A percentile compares a stretch with the other conserved stretches of the same genome.
These are phyloP conservation scores for Hycleus cichorii DNA, from an alignment of 1,140 invertebrate species.

Conservation along the genomic window DNA sequence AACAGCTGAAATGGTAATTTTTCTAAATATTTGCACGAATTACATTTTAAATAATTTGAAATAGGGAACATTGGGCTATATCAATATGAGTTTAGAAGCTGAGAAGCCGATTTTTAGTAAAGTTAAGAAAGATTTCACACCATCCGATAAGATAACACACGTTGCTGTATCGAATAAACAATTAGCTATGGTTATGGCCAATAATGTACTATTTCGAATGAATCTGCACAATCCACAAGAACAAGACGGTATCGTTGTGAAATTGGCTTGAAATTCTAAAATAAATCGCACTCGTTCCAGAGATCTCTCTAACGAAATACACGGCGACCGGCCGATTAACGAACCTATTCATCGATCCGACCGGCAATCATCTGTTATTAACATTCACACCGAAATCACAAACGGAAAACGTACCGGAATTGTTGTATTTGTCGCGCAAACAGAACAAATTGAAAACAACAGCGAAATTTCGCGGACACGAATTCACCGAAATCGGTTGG, in stretches of 20 bases:
- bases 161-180: conserved; percentile 74
- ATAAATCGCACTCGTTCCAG: conserved; percentile 31
- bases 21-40: conserved; percentile 1
- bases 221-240: conserved; percentile 72
- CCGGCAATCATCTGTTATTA: conserved; percentile 77
- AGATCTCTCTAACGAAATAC: conserved; percentile 55
- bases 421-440: conserved; percentile 65
- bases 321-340: conserved; percentile 54
- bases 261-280: not conserved
- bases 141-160: conserved; percentile 68
- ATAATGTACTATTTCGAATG: conserved; percentile 71
- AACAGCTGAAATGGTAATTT: conserved; percentile 29
- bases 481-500: conserved; percentile 88
- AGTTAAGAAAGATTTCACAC: conserved; percentile 69
- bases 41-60: conserved; percentile 10
- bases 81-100: conserved; percentile 60
- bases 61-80: conserved; percentile 53
- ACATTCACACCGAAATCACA: conserved; percentile 58
- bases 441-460: conserved; percentile 45
- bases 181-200: conserved; percentile 76
- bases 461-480: conserved; percentile 62
- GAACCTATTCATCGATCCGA: conserved; percentile 78
- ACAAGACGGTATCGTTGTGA: conserved; percentile 57
- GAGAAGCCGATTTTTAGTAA: conserved; percentile 72
- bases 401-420: conserved; percentile 59